Evolutionary conservation across 1,140 invertebrate species (phyloP).

Genomic region (Drosophila repleta): DNA sequence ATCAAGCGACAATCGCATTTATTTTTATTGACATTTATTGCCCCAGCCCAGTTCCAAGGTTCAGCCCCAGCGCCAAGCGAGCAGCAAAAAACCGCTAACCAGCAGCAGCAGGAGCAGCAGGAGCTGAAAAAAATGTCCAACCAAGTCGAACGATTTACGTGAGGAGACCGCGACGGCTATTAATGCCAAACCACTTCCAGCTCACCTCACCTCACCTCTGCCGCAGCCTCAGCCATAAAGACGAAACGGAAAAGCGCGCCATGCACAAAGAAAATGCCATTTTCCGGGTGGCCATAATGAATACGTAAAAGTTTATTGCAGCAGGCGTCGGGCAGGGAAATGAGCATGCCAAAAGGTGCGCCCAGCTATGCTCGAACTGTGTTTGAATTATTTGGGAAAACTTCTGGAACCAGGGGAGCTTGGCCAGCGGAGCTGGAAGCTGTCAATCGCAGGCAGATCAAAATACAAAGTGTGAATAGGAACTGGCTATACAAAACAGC

Average conservation of each 20-base stretch:
- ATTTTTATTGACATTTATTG: constrained; percentile 54
- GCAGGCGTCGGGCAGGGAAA: constrained; percentile 17
- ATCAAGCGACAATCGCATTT: constrained; percentile 45
- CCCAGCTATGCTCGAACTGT: constrained; percentile 10
- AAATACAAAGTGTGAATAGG: constrained; percentile 36
- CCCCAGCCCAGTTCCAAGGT: not conserved
- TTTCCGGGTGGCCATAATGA: constrained; percentile 52
- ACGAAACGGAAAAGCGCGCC: constrained; percentile 40
- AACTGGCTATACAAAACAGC: constrained; percentile 17
- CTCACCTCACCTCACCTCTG: not conserved
- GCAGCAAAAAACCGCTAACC: constrained; percentile 39
- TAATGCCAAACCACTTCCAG: constrained; percentile 29
- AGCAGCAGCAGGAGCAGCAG: constrained; percentile 4
- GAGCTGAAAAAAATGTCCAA: constrained; percentile 28
- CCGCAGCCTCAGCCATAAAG: constrained; percentile 2
- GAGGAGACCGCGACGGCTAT: constrained; percentile 49
- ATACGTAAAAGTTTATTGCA: constrained; percentile 54
- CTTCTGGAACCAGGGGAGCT: not conserved
- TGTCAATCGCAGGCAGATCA: constrained; percentile 50
- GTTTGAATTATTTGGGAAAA: constrained; percentile 45
- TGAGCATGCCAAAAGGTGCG: constrained; percentile 20
- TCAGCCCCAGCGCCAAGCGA: not conserved
- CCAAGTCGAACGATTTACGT: constrained; percentile 50
- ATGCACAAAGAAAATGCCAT: constrained; percentile 51
- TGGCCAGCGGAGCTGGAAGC: not conserved